Evolutionary conservation across 2,797 vertebrate genomes (phyloP).

Genomic region (Microcaecilia unicolor): DNA sequence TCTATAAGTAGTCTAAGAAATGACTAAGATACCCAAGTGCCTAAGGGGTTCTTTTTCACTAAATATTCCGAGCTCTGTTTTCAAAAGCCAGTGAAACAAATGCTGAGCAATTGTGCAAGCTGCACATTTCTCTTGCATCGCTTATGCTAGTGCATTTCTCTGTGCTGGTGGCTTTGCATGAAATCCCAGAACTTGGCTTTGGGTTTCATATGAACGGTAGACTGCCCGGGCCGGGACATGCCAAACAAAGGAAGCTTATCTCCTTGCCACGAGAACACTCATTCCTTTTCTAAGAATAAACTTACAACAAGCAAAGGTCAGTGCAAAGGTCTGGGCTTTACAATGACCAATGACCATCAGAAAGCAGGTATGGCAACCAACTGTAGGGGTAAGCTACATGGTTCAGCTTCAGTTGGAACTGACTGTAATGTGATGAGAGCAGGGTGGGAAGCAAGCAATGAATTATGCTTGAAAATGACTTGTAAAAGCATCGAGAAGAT

Average conservation of each 20-base stretch:
- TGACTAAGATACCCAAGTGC: too few species aligned
- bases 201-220: too few species aligned
- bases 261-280: slow-evolving; percentile 4
- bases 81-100: too few species aligned
- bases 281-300: slow-evolving; percentile 7
- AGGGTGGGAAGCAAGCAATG: background rate
- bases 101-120: too few species aligned
- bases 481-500: slow-evolving; percentile 10
- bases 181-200: too few species aligned
- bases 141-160: too few species aligned
- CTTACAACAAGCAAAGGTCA: slow-evolving; percentile 14
- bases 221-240: slow-evolving; percentile 4
- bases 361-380: slow-evolving; percentile 17
- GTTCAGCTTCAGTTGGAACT: slow-evolving; percentile 3
- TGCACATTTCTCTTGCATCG: too few species aligned
- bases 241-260: slow-evolving; percentile 14
- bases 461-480: slow-evolving; percentile 20
- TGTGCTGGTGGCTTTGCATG: too few species aligned
- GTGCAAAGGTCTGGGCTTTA: slow-evolving; percentile 21
- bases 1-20: too few species aligned
- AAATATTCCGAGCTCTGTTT: too few species aligned
- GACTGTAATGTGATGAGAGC: slow-evolving; percentile 4
- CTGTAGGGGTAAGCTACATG: slow-evolving; percentile 16
- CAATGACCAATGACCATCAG: slow-evolving; percentile 20
- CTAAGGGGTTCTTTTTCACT: too few species aligned